These are phyloP conservation scores for Latrodectus geometricus DNA, from an alignment of 1,140 invertebrate genomes.

Conservation along the genomic window DNA sequence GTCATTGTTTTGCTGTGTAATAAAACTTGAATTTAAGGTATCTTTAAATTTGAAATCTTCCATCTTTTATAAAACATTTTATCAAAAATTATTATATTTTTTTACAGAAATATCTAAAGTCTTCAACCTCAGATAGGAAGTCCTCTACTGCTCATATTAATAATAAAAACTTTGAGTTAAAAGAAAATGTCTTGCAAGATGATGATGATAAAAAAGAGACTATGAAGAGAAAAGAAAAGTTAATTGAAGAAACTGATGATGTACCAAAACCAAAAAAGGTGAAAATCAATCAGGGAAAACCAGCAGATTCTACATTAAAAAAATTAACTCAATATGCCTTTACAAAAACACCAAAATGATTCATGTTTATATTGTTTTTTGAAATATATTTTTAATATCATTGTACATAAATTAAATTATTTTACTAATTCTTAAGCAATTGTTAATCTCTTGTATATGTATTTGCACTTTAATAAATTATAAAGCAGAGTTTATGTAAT, in stretches of 20 bases:
- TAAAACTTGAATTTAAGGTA: too few relatives aligned
- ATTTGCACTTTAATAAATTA: too few relatives aligned
- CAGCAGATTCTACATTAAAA: slow-evolving; percentile 26
- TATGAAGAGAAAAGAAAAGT: slow-evolving; percentile 4
- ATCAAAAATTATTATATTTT: background rate
- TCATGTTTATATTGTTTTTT: background rate
- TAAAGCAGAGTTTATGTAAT: too few relatives aligned
- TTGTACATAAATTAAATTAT: too few relatives aligned
- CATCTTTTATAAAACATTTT: too few relatives aligned
- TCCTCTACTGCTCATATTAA: background rate
- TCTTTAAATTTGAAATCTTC: too few relatives aligned
- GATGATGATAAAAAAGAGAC: background rate
- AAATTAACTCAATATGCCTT: slow-evolving; percentile 47
- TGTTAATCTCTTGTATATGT: too few relatives aligned
- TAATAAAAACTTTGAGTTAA: background rate
- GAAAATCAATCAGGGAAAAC: slow-evolving; percentile 6
- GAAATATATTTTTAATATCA: background rate
- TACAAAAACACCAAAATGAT: slow-evolving; percentile 35
- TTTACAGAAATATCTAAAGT: slow-evolving; percentile 16
- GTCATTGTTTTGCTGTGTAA: background rate
- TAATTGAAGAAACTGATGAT: background rate
- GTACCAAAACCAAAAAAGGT: slow-evolving; percentile 26
- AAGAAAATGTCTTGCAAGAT: background rate
- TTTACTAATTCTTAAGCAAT: too few relatives aligned
- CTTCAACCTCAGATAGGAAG: background rate